Percentiles rank a stretch among this genome's conserved stretches.
These are phyloP conservation scores for Drosophila aff. DNA, from an alignment of 1,140 invertebrate species.

Conservation along the genomic window DNA sequence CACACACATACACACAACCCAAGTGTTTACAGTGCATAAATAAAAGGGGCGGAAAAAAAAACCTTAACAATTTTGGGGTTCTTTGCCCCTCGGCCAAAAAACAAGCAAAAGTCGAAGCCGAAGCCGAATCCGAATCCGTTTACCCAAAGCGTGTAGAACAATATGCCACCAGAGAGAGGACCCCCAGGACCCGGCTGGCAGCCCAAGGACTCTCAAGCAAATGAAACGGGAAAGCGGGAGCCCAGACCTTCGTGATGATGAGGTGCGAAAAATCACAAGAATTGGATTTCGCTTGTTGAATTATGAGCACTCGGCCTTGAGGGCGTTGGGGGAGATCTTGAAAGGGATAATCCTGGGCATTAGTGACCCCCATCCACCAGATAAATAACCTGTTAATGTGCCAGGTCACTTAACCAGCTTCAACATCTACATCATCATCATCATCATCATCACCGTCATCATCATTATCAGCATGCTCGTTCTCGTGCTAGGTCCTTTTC, in stretches of 20 bases:
- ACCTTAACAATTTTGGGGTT: constrained; percentile 34
- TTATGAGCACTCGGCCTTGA: constrained; percentile 27
- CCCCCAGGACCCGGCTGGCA: neutral
- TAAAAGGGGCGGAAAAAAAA: constrained; percentile 3
- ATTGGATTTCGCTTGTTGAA: constrained; percentile 43
- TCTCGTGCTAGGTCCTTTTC: neutral
- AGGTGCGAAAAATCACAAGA: constrained; percentile 72
- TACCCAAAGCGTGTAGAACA: constrained; percentile 59
- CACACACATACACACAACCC: neutral
- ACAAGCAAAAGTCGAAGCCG: constrained; percentile 5
- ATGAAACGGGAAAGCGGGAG: constrained; percentile 2
- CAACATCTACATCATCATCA: neutral
- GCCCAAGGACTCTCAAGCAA: constrained; percentile 38
- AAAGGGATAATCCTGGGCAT: constrained; percentile 17
- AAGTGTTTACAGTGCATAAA: constrained; percentile 25
- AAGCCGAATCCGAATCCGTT: constrained; percentile 42
- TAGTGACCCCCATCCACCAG: constrained; percentile 2
- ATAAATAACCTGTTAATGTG: constrained; percentile 30
- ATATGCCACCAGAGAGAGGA: constrained; percentile 29
- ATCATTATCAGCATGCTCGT: neutral
- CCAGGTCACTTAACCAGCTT: constrained; percentile 14
- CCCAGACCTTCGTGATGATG: constrained; percentile 34
- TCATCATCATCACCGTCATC: neutral
- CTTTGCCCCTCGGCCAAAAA: constrained; percentile 24
- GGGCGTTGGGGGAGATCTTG: neutral